Evolutionary conservation across 2,113 vertebrate genomes (phyloP).

Genomic region (Pionites leucogaster): DNA sequence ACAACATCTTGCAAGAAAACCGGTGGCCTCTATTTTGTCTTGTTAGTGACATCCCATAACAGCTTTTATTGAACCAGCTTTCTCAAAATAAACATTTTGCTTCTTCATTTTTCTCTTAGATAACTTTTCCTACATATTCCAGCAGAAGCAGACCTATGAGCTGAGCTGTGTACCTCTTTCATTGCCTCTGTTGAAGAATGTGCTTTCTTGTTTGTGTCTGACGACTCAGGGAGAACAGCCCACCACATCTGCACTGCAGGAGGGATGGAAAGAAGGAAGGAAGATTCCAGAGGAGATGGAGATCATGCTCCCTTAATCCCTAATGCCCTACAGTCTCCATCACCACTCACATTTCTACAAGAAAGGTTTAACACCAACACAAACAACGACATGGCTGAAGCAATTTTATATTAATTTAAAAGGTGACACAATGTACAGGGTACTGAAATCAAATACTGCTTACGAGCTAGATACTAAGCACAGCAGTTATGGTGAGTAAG

Average conservation of each 20-base stretch:
- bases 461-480: slow-evolving; percentile 19
- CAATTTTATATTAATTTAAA: background rate
- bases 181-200: background rate
- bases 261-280: background rate
- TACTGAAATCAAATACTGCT: slow-evolving; percentile 1
- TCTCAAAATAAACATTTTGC: background rate
- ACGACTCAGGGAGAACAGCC: background rate
- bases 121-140: background rate
- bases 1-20: background rate
- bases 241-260: background rate
- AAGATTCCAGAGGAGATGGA: background rate
- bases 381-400: background rate
- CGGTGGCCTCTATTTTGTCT: background rate
- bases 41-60: background rate
- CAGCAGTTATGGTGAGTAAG: slow-evolving; percentile 11
- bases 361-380: background rate
- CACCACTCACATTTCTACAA: background rate
- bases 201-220: background rate
- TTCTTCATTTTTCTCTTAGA: background rate
- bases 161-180: background rate
- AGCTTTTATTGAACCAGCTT: background rate
- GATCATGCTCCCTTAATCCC: background rate
- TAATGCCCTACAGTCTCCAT: background rate
- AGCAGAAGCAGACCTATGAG: background rate
- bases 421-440: background rate